Evolutionary conservation across 2,113 vertebrate genomes (phyloP).

Genomic region (Geothlypis trichas): DNA sequence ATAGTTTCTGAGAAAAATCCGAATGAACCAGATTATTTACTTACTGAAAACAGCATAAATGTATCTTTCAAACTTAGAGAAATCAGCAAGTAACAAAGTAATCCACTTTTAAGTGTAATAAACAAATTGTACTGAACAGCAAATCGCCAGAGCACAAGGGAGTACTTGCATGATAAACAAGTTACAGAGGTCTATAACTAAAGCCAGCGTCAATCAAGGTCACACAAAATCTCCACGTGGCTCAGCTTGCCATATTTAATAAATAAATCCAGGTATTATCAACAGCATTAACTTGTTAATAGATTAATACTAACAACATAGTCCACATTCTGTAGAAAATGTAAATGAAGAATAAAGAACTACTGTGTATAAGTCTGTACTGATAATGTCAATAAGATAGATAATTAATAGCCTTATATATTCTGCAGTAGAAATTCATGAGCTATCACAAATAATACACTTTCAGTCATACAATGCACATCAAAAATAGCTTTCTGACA

Average conservation of each 20-base stretch:
- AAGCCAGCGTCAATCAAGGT: neutral
- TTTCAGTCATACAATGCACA: neutral
- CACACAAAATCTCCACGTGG: neutral
- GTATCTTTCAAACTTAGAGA: neutral
- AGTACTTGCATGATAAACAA: neutral
- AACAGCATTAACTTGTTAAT: neutral
- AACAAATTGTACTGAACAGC: neutral
- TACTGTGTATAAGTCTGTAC: neutral
- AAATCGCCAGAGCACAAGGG: neutral
- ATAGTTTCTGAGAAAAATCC: neutral
- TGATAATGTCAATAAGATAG: neutral
- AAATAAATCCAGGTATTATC: neutral
- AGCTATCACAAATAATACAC: neutral
- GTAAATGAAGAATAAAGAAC: neutral
- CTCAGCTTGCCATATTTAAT: neutral
- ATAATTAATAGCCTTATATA: neutral
- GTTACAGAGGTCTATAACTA: neutral
- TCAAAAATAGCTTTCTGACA: neutral
- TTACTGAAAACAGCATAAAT: neutral
- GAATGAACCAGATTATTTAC: neutral
- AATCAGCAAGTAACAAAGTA: neutral
- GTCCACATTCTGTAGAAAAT: neutral
- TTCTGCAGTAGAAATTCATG: neutral
- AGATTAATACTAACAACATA: neutral
- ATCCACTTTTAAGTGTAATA: neutral